Base-by-base conservation (phyloP, 53 echinoderm and acorn worm species). In the Zoroaster sp. region DNA sequence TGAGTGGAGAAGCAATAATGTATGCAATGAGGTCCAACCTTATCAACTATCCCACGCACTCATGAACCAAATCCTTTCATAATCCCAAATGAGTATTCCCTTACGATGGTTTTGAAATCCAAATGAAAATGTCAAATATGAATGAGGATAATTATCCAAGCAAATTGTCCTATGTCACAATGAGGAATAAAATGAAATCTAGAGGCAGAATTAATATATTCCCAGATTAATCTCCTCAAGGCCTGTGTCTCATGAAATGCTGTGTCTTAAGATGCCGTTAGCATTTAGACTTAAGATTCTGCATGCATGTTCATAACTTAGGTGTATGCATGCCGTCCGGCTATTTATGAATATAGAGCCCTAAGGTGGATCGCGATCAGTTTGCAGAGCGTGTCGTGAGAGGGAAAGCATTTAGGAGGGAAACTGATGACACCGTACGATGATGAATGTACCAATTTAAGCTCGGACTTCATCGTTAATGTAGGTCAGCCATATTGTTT, bases 301-400 rank as follows among this genome's bases (percentile, higher is more conserved):
- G 34, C 76, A 45, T 76, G 12, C 32, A 52, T 47, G 10, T 49
- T 76, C 76, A 47, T 25, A 28, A 47, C 34, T 25, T 21, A 6
- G 49, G 12, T 18, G 52, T 17, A 31, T 34, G 34, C 51, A 47
- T 18, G 34, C 52, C 4, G 73, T 21, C 49, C 7, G 59, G 78
- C 78, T 78, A 51, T 35, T 63, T 59, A 78, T 78, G 78, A 78
- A 78, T 55, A 53, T 4, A 39, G 18, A 36, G n/a, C 39, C 78
- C 41, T 0, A 47, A 34, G 76, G 76, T 47, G 47, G 51, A 13
- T 47, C 17, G 34, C 76, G 76, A 76, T 76, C 76, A 42, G 76
- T 47, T 76, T 76, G 51, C 47, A 47, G 51, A 76, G 51, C 76
- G 76, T 76, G 76, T 76, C 76, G 76, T 76, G 76, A 13, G 12